Base-by-base conservation (phyloP, 2,797 vertebrate genomes). In the Melanotaenia pygmaea region DNA sequence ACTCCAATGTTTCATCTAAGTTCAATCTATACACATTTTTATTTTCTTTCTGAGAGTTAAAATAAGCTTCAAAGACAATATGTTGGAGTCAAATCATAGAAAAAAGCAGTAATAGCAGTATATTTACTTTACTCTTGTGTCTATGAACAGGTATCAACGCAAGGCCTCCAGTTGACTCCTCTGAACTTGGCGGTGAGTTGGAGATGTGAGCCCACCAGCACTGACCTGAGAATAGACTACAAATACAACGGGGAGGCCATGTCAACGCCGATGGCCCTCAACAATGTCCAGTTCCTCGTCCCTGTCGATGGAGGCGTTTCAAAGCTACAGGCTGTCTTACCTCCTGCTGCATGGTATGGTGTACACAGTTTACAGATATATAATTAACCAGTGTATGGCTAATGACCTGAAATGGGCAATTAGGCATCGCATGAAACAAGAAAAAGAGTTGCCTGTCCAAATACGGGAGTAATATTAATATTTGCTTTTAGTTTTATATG, bases 211-310 rank as follows among this genome's bases (percentile, higher is more conserved):
- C 94, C 96, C 50, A 91, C 94, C 81, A 98, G 96, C 94, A 99
- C 98, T 6, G 97, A 99, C 92, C 95, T 99, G 80, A 96, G 98
- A 86, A 96, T 99, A 85, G 98, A 99, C 93, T 99, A 98, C 92
- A 99, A 98, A 80, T 99, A 99, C 93, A 98, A 98, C 56, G 94
- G 94, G 0, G 96, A 96, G 20, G 95, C 96, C 66, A 99, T 99
- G 97, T 90, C 95, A 1, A 93, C 96, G 0, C 93, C 97, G 0
- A 95, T 96, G 51, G 97, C 97, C 63, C 96, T 99, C 47, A 98
- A 99, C 94, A 99, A 99, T 0, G 97, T 99, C 77, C 98, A 99
- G 93, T 99, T 99, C 89, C 95, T 99, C 16, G 93, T 97, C 76
- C 97, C 97, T 0, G 85, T 99, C 0, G 97, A 99, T 0, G 98